A percentile compares a stretch with the other conserved stretches of the same genome.
Conservation (phyloP, 2,888 invertebrate genomes). For the Agrilus cyanescens region DNA sequence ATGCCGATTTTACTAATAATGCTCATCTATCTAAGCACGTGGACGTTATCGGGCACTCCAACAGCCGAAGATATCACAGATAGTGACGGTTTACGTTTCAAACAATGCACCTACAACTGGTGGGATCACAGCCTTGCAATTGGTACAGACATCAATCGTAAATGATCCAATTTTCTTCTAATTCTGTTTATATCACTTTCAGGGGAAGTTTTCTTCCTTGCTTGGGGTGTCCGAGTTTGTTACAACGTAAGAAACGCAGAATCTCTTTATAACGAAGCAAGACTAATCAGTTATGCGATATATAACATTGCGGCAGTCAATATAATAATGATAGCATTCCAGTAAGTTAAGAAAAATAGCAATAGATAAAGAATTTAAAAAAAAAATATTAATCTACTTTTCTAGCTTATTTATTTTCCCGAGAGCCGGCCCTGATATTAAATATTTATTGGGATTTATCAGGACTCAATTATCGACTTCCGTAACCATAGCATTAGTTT, state of each 20-base stretch:
- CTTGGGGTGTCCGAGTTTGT: conserved; percentile 78
- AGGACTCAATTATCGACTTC: conserved; percentile 87
- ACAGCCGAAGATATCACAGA: conserved; percentile 69
- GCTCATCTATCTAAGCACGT: conserved; percentile 77
- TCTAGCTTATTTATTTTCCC: conserved; percentile 75
- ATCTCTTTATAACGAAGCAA: conserved; percentile 85
- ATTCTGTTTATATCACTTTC: conserved; percentile 26
- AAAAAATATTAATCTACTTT: conserved; percentile 17
- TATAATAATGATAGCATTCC: conserved; percentile 82
- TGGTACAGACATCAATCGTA: conserved; percentile 50
- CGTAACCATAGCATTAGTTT: conserved; percentile 71
- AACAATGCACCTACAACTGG: conserved; percentile 85
- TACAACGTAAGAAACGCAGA: conserved; percentile 84
- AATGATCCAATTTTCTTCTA: neutral
- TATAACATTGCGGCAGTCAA: conserved; percentile 91
- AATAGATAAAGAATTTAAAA: neutral
- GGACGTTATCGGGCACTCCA: conserved; percentile 83
- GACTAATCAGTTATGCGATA: conserved; percentile 85
- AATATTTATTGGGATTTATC: conserved; percentile 83
- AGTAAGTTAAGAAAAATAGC: conserved; percentile 53
- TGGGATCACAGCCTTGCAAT: conserved; percentile 91
- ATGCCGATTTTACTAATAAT: conserved; percentile 82
- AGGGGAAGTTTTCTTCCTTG: conserved; percentile 67
- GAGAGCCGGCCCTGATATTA: conserved; percentile 80
- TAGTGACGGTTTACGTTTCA: conserved; percentile 67